A percentile compares a stretch with the other conserved stretches of the same genome.
phyloP scores from a whole-genome alignment of 2,797 vertebrate species.

The Geotrypetes seraphini region DNA sequence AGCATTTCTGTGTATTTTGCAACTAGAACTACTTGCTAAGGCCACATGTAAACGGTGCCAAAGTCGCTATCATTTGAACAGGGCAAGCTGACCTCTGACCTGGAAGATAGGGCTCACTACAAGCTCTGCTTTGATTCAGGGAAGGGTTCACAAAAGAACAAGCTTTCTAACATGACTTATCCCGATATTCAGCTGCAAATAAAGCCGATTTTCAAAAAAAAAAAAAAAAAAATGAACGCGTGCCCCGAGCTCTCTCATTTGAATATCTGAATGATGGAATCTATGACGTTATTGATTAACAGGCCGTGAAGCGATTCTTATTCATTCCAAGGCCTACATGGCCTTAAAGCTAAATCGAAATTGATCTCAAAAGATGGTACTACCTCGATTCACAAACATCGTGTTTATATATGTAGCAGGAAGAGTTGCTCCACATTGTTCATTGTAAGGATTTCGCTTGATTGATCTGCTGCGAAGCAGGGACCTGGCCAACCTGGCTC shows the following conservation, averaged over 20 bases:
- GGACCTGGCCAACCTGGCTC: too few relatives aligned
- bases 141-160: slow-evolving; percentile 44
- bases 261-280: slow-evolving; percentile 20
- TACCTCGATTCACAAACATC: too few relatives aligned
- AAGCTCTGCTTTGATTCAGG: slow-evolving; percentile 50
- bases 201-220: slow-evolving; percentile 7
- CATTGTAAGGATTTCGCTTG: too few relatives aligned
- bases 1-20: slow-evolving; percentile 13
- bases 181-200: slow-evolving; percentile 11
- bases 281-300: background rate
- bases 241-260: slow-evolving; percentile 1
- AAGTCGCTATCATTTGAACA: slow-evolving; percentile 47
- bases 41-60: slow-evolving; percentile 38
- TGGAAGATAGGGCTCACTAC: slow-evolving; percentile 38
- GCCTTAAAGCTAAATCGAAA: too few relatives aligned
- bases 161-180: slow-evolving; percentile 39
- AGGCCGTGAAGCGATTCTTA: too few relatives aligned
- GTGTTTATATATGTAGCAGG: too few relatives aligned
- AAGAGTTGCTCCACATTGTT: too few relatives aligned
- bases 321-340: too few relatives aligned
- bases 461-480: too few relatives aligned
- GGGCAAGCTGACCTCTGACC: slow-evolving; percentile 54
- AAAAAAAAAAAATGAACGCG: too few relatives aligned
- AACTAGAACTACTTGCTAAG: slow-evolving; percentile 16
- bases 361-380: too few relatives aligned